These are phyloP conservation scores for Rhinella marina DNA, from an alignment of 2,797 vertebrate species.

Conservation along the genomic window DNA sequence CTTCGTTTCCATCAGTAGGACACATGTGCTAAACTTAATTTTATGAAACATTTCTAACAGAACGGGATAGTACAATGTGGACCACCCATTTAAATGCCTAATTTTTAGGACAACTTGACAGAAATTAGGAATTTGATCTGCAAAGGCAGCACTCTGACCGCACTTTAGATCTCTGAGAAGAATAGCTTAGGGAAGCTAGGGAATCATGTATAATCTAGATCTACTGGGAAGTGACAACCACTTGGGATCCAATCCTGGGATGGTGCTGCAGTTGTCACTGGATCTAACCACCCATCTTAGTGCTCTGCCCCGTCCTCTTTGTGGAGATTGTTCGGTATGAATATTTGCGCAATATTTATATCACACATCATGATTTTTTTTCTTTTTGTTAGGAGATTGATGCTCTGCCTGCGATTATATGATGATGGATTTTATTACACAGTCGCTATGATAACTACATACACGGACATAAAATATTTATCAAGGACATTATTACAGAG, in stretches of 20 bases:
- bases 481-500: not conserved
- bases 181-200: too few relatives aligned
- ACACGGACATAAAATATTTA: not conserved
- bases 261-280: not conserved
- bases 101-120: too few relatives aligned
- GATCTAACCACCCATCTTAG: not conserved
- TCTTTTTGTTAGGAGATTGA: too few relatives aligned
- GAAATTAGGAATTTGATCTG: too few relatives aligned
- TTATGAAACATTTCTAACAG: too few relatives aligned
- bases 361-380: not conserved
- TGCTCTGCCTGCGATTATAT: not conserved
- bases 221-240: not conserved
- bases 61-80: too few relatives aligned
- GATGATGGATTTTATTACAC: not conserved
- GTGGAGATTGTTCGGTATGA: not conserved
- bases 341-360: not conserved
- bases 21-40: too few relatives aligned
- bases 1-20: too few relatives aligned
- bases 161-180: too few relatives aligned
- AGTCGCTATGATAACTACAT: not conserved
- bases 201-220: not conserved
- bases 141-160: too few relatives aligned
- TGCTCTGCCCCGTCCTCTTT: not conserved
- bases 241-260: not conserved
- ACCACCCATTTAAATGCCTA: too few relatives aligned